Evolutionary conservation across 2,113 vertebrate genomes (phyloP).

Genomic region (Pampusana beccarii): DNA sequence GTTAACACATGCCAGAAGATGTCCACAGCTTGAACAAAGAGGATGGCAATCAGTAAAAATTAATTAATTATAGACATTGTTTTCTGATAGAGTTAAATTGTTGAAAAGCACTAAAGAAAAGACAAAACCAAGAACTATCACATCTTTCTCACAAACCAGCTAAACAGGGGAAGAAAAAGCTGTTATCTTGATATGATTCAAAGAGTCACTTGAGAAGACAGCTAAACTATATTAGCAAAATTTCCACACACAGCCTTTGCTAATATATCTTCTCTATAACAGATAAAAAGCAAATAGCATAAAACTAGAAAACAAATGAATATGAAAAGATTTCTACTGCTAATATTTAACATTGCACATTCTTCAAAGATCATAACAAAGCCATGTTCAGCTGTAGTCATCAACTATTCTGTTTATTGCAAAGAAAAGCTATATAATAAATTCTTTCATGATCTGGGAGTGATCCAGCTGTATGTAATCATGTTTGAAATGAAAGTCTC

Average conservation of each 20-base stretch:
- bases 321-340: neutral
- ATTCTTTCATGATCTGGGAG: neutral
- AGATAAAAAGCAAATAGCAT: neutral
- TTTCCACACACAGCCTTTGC: neutral
- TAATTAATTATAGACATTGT: neutral
- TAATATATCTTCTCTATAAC: neutral
- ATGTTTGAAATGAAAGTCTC: neutral
- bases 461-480: neutral
- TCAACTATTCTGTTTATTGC: neutral
- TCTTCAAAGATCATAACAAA: neutral
- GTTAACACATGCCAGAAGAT: neutral
- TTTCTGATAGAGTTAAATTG: neutral
- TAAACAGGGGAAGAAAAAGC: neutral
- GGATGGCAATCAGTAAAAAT: neutral
- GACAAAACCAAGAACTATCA: neutral
- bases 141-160: neutral
- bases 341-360: neutral
- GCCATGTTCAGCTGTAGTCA: neutral
- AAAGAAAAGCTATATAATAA: conserved; percentile 1
- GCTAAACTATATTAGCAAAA: neutral
- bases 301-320: conserved; percentile 3
- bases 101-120: neutral
- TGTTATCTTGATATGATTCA: neutral
- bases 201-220: neutral
- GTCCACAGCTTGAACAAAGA: neutral